A percentile compares a stretch with the other conserved stretches of the same genome.
Conservation (phyloP, 1,140 invertebrate genomes). For the Drosophila asahinai region DNA sequence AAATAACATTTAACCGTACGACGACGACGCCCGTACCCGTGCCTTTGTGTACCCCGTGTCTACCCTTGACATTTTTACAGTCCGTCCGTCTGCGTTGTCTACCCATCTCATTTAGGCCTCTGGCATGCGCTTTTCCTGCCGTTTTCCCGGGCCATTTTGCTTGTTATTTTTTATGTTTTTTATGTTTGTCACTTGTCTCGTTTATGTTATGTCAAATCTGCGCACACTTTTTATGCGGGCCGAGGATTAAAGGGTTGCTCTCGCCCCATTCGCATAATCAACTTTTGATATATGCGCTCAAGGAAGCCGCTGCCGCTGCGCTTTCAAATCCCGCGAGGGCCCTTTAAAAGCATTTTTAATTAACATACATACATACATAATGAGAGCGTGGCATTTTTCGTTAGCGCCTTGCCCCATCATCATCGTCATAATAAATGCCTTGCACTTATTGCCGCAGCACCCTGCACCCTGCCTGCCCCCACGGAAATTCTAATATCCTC, state of each 20-base stretch:
- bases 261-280: conserved; percentile 67
- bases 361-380: conserved; percentile 81
- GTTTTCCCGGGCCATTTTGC: conserved; percentile 28
- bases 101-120: conserved; percentile 67
- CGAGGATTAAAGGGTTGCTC: conserved; percentile 56
- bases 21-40: conserved; percentile 7
- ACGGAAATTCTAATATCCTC: conserved; percentile 19
- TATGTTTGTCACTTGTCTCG: conserved; percentile 78
- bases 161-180: conserved; percentile 46
- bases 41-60: conserved; percentile 29
- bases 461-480: conserved; percentile 1
- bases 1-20: conserved; percentile 75
- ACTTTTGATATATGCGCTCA: conserved; percentile 74
- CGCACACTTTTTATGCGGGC: conserved; percentile 64
- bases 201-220: conserved; percentile 80
- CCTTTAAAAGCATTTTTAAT: conserved; percentile 83
- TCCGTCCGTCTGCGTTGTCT: conserved; percentile 52
- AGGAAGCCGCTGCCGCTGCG: conserved; percentile 57
- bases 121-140: conserved; percentile 15
- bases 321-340: conserved; percentile 75
- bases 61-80: conserved; percentile 80
- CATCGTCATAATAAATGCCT: conserved; percentile 60
- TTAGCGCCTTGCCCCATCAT: conserved; percentile 36
- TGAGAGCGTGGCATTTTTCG: conserved; percentile 64
- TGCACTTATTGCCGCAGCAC: conserved; percentile 52